phyloP scores from a whole-genome alignment of 2,888 invertebrate genomes.

The Eutolmus rufibarbis region DNA sequence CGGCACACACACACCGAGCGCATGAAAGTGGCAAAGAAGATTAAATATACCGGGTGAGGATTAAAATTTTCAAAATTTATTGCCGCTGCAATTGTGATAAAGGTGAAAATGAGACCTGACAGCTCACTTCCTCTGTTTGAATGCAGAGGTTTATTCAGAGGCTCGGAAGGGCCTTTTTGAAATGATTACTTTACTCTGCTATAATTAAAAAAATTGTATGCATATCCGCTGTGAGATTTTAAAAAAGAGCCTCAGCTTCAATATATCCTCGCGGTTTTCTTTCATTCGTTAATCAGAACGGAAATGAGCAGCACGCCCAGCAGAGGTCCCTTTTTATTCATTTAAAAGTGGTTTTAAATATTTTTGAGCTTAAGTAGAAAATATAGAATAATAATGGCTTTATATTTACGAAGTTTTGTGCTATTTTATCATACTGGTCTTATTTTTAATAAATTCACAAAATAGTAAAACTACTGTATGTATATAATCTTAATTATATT shows the following conservation, averaged over 20 bases:
- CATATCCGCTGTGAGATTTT: neutral
- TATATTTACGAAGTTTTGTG: neutral
- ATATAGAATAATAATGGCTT: neutral
- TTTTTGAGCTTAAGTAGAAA: no score
- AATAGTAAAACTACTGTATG: no score
- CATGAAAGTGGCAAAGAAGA: neutral
- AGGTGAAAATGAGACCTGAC: neutral
- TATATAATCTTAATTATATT: no score
- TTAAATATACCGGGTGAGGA: neutral
- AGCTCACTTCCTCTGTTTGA: neutral
- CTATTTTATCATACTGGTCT: no score
- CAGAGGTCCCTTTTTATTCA: neutral
- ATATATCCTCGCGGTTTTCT: neutral
- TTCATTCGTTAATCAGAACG: neutral
- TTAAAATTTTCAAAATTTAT: neutral
- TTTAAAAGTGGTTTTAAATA: neutral
- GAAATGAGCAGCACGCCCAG: neutral
- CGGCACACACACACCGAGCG: neutral
- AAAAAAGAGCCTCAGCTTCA: neutral
- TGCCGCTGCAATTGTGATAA: neutral
- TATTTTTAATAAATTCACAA: no score
- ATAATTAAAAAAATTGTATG: neutral
- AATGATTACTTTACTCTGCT: neutral
- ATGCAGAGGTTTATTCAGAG: neutral
- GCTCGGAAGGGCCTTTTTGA: neutral